A percentile compares a stretch with the other conserved stretches of the same genome.
These are phyloP conservation scores for Xiphophorus birchmanni DNA, from an alignment of 2,797 vertebrate genomes.

Conservation along the genomic window DNA sequence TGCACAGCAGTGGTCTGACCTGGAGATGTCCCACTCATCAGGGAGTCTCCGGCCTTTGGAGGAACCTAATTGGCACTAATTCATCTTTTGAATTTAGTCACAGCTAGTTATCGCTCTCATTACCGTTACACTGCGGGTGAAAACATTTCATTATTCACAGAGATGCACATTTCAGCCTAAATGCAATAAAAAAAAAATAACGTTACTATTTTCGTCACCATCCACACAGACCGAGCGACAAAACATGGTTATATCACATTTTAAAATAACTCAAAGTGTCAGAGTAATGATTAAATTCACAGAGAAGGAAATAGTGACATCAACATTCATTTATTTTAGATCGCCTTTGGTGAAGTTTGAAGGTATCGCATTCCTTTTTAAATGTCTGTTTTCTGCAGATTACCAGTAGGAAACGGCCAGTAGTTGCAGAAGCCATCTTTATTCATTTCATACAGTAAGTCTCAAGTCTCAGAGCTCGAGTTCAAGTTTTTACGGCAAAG, in stretches of 20 bases:
- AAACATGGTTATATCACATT: background rate
- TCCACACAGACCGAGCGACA: background rate
- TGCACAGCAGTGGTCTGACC: conserved; percentile 2
- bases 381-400: background rate
- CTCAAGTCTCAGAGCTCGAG: no score
- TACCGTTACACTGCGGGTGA: background rate
- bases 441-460: no score
- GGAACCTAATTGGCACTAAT: conserved; percentile 33
- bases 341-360: background rate
- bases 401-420: background rate
- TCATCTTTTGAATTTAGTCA: conserved; percentile 20
- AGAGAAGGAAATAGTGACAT: background rate
- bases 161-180: background rate
- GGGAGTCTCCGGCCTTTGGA: conserved; percentile 15
- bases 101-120: background rate
- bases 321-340: background rate
- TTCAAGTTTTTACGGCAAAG: no score
- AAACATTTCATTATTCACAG: background rate
- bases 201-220: background rate
- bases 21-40: conserved; percentile 29
- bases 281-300: background rate
- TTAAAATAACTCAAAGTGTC: background rate
- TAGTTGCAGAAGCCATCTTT: background rate
- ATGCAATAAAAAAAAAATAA: background rate
- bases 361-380: background rate